Conservation (phyloP, 2,888 invertebrate genomes). For the Rhingia campestris region DNA sequence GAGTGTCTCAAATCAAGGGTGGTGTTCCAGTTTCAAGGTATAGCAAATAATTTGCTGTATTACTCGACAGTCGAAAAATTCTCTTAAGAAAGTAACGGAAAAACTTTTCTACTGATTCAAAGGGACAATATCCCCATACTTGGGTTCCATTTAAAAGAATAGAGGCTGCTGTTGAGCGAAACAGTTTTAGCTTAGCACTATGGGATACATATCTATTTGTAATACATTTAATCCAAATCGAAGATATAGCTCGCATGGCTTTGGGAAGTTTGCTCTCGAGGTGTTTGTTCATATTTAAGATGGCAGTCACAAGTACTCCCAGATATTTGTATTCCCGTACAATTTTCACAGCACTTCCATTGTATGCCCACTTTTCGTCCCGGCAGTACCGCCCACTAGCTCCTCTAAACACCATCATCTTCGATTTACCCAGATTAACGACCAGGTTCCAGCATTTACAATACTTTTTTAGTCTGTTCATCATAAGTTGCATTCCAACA, state of each 20-base stretch:
- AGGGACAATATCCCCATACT: background rate
- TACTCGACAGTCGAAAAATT: too few species aligned
- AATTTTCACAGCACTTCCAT: too few species aligned
- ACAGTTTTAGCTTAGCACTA: constrained; percentile 4
- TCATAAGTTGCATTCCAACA: background rate
- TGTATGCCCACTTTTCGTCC: too few species aligned
- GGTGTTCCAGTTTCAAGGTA: too few species aligned
- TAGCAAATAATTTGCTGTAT: too few species aligned
- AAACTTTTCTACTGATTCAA: background rate
- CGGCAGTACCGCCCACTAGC: constrained; percentile 9
- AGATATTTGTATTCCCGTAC: too few species aligned
- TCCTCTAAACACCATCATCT: constrained; percentile 9
- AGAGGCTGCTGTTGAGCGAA: background rate
- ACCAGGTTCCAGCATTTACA: background rate
- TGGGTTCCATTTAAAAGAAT: background rate
- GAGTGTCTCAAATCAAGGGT: too few species aligned
- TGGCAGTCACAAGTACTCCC: too few species aligned
- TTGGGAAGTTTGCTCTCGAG: too few species aligned
- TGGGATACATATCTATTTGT: constrained; percentile 1
- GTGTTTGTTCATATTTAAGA: too few species aligned
- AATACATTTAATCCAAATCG: background rate
- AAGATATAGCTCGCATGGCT: too few species aligned
- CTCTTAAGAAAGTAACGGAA: too few species aligned
- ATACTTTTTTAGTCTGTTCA: constrained; percentile 4
- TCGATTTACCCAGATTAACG: constrained; percentile 1